Conservation (phyloP, 2,888 invertebrate species). For the Amphipyra berbera region DNA sequence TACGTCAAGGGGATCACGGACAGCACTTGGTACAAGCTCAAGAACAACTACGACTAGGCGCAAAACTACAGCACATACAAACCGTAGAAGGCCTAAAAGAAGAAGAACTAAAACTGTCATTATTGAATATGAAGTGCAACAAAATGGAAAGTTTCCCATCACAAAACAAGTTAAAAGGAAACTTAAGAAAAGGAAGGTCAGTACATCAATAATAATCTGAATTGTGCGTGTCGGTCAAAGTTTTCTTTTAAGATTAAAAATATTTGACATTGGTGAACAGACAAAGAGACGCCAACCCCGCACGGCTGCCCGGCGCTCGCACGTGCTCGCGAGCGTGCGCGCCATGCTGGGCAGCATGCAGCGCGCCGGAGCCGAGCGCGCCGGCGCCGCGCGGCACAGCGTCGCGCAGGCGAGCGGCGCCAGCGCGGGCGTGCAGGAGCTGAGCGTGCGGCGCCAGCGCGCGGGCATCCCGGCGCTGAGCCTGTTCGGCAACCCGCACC, state of each 20-base stretch:
- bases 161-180: conserved; percentile 86
- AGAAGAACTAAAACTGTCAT: conserved; percentile 90
- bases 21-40: conserved; percentile 30
- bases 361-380: conserved; percentile 17
- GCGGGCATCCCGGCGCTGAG: conserved; percentile 74
- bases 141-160: conserved; percentile 91
- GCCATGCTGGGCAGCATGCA: conserved; percentile 66
- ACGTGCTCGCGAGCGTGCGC: conserved; percentile 81
- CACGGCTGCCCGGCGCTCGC: conserved; percentile 81
- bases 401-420: neutral
- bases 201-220: conserved; percentile 18
- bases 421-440: conserved; percentile 45
- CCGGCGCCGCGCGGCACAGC: conserved; percentile 10
- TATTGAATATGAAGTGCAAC: conserved; percentile 91
- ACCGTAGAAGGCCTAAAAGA: conserved; percentile 71
- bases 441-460: conserved; percentile 58
- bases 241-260: neutral
- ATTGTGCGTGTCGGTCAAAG: too few relatives aligned
- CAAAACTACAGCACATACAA: conserved; percentile 60
- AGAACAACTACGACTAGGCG: conserved; percentile 53
- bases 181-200: conserved; percentile 77
- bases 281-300: conserved; percentile 73
- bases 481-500: conserved; percentile 92
- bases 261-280: conserved; percentile 50
- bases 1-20: conserved; percentile 56